These are phyloP conservation scores for Protonibea diacanthus DNA, from an alignment of 2,797 vertebrate genomes.

Conservation along the genomic window DNA sequence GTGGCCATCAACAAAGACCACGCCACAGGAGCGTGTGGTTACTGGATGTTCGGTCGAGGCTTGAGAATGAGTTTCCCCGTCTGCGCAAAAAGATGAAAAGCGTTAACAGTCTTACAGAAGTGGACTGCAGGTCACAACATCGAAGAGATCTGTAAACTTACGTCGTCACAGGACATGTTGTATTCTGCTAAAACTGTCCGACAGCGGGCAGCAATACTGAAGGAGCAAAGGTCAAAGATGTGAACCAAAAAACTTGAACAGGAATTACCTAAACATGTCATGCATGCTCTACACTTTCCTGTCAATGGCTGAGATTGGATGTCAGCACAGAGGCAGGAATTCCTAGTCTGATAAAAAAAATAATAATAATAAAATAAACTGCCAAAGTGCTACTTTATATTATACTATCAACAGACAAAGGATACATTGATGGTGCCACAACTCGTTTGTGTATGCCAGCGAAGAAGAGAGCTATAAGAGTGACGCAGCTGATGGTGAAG, in stretches of 20 bases:
- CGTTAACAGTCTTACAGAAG: neutral
- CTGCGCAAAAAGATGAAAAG: constrained; percentile 80
- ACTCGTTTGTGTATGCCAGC: constrained; percentile 99
- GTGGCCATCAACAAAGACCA: constrained; percentile 8
- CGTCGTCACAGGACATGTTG: constrained; percentile 99
- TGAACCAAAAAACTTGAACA: neutral
- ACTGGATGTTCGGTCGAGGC: constrained; percentile 96
- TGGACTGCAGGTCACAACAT: neutral
- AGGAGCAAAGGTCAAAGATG: constrained; percentile 66
- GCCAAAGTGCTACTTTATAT: neutral
- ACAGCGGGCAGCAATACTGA: constrained; percentile 96
- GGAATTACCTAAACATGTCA: neutral
- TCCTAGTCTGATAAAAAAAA: neutral
- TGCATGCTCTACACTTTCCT: no score
- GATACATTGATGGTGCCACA: constrained; percentile 99
- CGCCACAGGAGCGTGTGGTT: constrained; percentile 56
- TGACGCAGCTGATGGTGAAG: constrained; percentile 99
- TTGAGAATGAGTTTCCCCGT: constrained; percentile 99
- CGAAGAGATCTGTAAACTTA: constrained; percentile 83
- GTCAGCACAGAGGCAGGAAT: neutral
- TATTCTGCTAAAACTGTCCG: constrained; percentile 98
- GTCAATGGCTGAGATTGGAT: neutral
- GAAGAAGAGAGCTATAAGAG: constrained; percentile 98
- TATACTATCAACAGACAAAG: constrained; percentile 73
- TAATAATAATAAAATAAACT: no score